Conservation (phyloP, 2,113 vertebrate genomes). For the Emydocephalus ijimae region DNA sequence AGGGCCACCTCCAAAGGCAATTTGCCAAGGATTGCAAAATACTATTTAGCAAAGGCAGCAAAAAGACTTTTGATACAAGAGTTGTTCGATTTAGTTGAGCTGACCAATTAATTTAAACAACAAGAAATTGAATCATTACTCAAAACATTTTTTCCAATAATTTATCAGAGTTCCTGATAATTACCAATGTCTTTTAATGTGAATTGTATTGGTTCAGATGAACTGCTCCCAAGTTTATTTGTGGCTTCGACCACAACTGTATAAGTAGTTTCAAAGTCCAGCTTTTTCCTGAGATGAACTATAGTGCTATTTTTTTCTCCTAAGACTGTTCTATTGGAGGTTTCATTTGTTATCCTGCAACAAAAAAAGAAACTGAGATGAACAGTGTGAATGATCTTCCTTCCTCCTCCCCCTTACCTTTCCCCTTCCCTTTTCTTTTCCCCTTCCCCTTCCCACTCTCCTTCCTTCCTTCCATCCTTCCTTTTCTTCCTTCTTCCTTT, state of each 20-base stretch:
- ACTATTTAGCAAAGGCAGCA: background rate
- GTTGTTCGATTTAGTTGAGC: background rate
- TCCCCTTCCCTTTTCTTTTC: background rate
- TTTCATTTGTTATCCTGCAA: constrained; percentile 62
- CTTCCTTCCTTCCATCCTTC: background rate
- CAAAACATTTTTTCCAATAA: background rate
- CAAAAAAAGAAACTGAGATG: background rate
- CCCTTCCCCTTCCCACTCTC: too few relatives aligned
- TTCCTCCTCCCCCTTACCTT: too few relatives aligned
- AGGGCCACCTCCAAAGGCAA: background rate
- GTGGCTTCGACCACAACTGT: constrained; percentile 54
- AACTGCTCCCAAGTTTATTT: constrained; percentile 62
- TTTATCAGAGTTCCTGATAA: background rate
- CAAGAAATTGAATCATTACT: background rate
- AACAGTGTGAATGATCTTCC: accelerated
- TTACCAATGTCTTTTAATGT: constrained; percentile 58
- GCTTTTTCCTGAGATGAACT: constrained; percentile 38
- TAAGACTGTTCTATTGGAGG: background rate
- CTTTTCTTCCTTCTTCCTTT: background rate
- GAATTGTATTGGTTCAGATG: constrained; percentile 50
- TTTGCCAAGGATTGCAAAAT: background rate
- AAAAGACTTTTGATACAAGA: background rate
- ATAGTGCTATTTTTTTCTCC: background rate
- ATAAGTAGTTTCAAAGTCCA: constrained; percentile 56
- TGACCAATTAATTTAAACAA: background rate